Conservation (phyloP, 2,888 invertebrate species). For the Aplocera efformata region DNA sequence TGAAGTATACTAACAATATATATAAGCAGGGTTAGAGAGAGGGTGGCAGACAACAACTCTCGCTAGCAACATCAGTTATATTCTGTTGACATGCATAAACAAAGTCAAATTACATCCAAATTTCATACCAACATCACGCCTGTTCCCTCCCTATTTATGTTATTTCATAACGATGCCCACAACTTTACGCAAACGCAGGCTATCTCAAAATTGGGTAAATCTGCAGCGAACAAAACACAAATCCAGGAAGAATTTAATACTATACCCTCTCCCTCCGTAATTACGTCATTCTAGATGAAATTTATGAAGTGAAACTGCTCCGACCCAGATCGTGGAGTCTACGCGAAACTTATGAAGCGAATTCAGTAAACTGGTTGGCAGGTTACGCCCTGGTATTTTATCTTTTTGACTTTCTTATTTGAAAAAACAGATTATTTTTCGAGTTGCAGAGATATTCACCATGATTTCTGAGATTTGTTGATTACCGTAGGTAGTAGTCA, state of each 20-base stretch:
- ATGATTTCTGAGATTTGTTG: too few relatives aligned
- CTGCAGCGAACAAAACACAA: slow-evolving; percentile 25
- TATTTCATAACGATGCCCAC: not conserved
- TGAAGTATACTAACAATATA: too few relatives aligned
- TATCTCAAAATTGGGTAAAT: slow-evolving; percentile 12
- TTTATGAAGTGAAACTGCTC: slow-evolving; percentile 60
- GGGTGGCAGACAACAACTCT: too few relatives aligned
- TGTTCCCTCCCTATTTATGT: not conserved
- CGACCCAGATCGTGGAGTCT: slow-evolving; percentile 16
- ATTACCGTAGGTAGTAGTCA: too few relatives aligned
- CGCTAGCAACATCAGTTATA: too few relatives aligned
- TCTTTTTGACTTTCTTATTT: not conserved
- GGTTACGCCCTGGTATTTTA: not conserved
- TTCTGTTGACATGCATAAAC: too few relatives aligned
- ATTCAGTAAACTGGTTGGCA: slow-evolving; percentile 6
- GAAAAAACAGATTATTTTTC: not conserved
- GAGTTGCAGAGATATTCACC: too few relatives aligned
- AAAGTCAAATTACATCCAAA: too few relatives aligned
- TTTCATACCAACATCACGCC: too few relatives aligned
- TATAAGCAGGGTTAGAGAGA: too few relatives aligned
- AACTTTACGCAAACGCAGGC: slow-evolving; percentile 10
- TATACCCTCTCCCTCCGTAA: slow-evolving; percentile 48
- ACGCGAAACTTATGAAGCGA: slow-evolving; percentile 20
- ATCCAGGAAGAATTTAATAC: slow-evolving; percentile 56
- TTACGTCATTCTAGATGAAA: slow-evolving; percentile 55